phyloP scores from a whole-genome alignment of 2,888 invertebrate genomes.

The Ellobium chinense region DNA sequence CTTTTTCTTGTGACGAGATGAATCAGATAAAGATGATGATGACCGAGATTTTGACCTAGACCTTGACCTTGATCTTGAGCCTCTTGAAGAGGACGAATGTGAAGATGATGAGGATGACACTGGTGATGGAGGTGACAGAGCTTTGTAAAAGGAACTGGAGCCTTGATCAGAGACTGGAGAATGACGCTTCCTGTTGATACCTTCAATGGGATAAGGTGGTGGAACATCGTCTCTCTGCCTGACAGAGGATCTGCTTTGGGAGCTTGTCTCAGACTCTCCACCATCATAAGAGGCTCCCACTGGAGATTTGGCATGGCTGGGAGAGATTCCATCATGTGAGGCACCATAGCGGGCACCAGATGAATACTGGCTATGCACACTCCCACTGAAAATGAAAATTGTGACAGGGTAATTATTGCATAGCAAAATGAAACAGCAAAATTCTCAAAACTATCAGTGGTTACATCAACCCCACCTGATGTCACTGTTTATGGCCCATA shows the following conservation, averaged over 20 bases:
- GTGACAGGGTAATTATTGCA: no score
- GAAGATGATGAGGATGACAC: conserved; percentile 39
- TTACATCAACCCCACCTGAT: no score
- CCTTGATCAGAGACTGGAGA: conserved; percentile 27
- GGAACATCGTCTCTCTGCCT: conserved; percentile 41
- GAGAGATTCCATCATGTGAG: conserved; percentile 16
- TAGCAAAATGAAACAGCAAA: no score
- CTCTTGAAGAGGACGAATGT: neutral
- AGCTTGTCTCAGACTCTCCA: conserved; percentile 39
- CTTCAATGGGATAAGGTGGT: conserved; percentile 43
- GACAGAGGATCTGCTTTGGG: conserved; percentile 41
- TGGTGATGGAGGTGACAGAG: conserved; percentile 41
- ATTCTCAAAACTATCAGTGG: no score
- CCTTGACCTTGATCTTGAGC: conserved; percentile 20
- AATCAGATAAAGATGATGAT: conserved; percentile 3
- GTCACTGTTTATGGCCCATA: no score
- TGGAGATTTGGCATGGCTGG: conserved; percentile 27
- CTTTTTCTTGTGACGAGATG: neutral
- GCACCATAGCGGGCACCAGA: conserved; percentile 5
- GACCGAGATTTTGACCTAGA: conserved; percentile 18
- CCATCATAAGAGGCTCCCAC: conserved; percentile 30
- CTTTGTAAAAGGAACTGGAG: conserved; percentile 20
- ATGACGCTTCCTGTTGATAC: conserved; percentile 7
- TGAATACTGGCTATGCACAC: conserved; percentile 8
- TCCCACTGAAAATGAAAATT: conserved; percentile 8